These are phyloP conservation scores for Bicyclus anynana DNA, from an alignment of 1,140 invertebrate genomes.

Conservation along the genomic window DNA sequence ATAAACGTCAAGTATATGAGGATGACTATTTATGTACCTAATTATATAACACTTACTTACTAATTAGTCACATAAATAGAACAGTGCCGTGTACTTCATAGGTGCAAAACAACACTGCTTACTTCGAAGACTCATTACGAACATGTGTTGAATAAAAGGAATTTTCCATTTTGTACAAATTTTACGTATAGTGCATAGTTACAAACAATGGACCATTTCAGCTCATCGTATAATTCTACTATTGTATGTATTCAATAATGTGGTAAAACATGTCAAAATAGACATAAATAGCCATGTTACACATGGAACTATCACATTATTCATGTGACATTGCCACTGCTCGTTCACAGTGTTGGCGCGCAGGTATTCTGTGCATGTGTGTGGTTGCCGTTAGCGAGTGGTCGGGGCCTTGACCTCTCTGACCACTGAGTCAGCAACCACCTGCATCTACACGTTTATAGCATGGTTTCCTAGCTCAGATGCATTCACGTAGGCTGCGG, in stretches of 20 bases:
- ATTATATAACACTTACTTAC: too few species aligned
- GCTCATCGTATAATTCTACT: too few species aligned
- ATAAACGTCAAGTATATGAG: too few species aligned
- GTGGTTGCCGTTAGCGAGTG: slow-evolving; percentile 1
- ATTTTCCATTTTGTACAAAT: too few species aligned
- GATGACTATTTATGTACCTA: too few species aligned
- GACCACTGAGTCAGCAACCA: slow-evolving; percentile 2
- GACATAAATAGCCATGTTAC: neutral
- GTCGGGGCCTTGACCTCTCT: slow-evolving; percentile 1
- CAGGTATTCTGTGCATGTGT: slow-evolving; percentile 1
- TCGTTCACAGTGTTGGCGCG: neutral
- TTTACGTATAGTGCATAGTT: too few species aligned
- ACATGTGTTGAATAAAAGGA: too few species aligned
- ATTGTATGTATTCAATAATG: neutral
- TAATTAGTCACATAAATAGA: too few species aligned
- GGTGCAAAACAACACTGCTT: too few species aligned
- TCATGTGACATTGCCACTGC: neutral
- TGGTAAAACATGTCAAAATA: neutral
- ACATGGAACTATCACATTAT: neutral
- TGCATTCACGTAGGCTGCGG: neutral
- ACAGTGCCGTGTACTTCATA: too few species aligned
- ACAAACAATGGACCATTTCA: too few species aligned
- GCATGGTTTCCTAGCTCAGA: neutral
- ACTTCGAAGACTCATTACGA: too few species aligned
- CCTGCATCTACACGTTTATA: neutral